Evolutionary conservation across 30 jellyfish, hydroid and myxozoan species (phyloP).

Genomic region (Aurelia sp.): DNA sequence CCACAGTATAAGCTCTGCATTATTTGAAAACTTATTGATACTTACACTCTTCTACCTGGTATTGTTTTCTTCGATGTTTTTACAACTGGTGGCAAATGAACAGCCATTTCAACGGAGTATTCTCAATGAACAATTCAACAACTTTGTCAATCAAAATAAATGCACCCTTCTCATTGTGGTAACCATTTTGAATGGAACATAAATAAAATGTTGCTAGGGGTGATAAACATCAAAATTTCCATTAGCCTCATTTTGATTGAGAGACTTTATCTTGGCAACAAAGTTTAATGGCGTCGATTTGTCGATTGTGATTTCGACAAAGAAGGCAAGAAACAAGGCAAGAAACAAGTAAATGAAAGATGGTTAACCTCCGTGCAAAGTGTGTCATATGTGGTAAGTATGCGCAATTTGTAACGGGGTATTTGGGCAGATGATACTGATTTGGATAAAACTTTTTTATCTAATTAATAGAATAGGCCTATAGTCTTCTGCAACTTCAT

Average conservation of each 20-base stretch:
- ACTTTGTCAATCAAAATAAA: neutral
- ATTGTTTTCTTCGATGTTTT: slow-evolving; percentile 65
- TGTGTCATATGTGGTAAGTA: slow-evolving; percentile 62
- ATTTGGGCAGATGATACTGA: too few relatives aligned
- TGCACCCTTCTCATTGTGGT: neutral
- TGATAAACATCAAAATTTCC: neutral
- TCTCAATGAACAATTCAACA: neutral
- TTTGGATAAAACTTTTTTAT: too few relatives aligned
- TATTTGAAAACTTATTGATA: neutral
- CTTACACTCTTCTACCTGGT: slow-evolving; percentile 83
- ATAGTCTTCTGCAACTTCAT: too few relatives aligned
- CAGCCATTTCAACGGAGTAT: slow-evolving; percentile 19
- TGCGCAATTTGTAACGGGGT: too few relatives aligned
- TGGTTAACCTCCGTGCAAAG: slow-evolving; percentile 72
- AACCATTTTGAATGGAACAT: slow-evolving; percentile 25
- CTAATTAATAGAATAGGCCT: too few relatives aligned
- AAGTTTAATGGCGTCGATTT: slow-evolving; percentile 29
- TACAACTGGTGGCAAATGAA: slow-evolving; percentile 59
- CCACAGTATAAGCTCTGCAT: too few relatives aligned
- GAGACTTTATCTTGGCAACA: slow-evolving; percentile 32
- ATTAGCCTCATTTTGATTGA: slow-evolving; percentile 2
- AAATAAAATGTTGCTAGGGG: slow-evolving; percentile 40
- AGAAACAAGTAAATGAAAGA: neutral
- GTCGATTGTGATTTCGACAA: neutral
- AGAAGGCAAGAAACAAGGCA: neutral